Base-by-base conservation (phyloP, 2,113 vertebrate genomes). In the Nansenia antarctica region DNA sequence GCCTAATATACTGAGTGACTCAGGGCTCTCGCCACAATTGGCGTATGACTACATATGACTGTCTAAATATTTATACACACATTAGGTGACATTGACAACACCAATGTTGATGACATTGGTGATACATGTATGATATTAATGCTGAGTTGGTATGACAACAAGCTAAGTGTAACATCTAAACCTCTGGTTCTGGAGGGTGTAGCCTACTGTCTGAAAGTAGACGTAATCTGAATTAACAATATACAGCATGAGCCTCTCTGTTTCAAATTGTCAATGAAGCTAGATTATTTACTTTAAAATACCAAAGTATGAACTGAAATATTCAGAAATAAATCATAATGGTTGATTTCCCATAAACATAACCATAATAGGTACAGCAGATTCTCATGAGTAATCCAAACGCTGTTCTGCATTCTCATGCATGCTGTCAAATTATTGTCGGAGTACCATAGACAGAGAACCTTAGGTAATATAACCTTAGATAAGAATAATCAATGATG, bases 31-130 rank as follows among this genome's bases (percentile, higher is more conserved):
- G 35, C 34, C 18, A 49, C 5, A 37, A 71, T 15, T 35, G 73
- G 31, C 24, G 62, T 53, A 77, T 85, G 73, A 69, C 55, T 67
- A 53, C 27, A 72, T 64, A 74, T 80, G 26, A 74, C 67, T 26
- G 60, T 29, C 61, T 81, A 85, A 85, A 85, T 73, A 77, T 78
- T 65, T 70, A 37, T 61, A 59, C 58, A 72, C 60, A 70, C 64
- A 61, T 68, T 68, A 68, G 69, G n/a, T 82, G 69, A 64, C 58
- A 67, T 24, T n/a, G n/a, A n/a, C 27, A 65, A 52, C 29, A 59
- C 52, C 45, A 42, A 14, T 42, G 3, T 42, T 5, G 18, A 42
- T 15, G 39, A 42, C 45, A 61, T 29, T 42, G 26, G 22, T 60
- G 54, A 76, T 60, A 31, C 34, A 31, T 42, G 53, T 58, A 6